phyloP scores from a whole-genome alignment of 2,888 invertebrate genomes.

The Dilophus febrilis region DNA sequence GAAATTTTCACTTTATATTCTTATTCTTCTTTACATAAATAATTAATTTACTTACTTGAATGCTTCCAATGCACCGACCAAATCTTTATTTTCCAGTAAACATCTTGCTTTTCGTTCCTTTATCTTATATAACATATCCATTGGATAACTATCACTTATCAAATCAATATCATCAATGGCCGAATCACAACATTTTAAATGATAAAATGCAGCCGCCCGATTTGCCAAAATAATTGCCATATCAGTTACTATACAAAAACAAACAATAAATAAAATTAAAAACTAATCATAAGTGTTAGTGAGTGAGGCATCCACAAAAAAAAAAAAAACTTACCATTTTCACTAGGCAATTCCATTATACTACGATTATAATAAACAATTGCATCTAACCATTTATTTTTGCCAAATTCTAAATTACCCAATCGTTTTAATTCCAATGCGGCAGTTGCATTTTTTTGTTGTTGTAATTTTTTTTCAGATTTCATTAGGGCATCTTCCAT shows the following conservation, averaged over 20 bases:
- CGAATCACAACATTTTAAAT: conserved; percentile 47
- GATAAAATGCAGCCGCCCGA: conserved; percentile 63
- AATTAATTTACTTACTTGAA: conserved; percentile 30
- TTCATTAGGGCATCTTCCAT: too few species aligned
- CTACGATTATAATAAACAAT: conserved; percentile 51
- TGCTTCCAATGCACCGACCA: conserved; percentile 42
- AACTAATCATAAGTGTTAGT: conserved; percentile 1
- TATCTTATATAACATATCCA: conserved; percentile 55
- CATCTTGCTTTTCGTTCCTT: conserved; percentile 58
- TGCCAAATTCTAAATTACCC: conserved; percentile 56
- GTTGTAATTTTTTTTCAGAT: conserved; percentile 33
- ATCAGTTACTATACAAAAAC: conserved; percentile 33
- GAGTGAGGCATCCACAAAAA: too few species aligned
- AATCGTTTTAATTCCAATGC: conserved; percentile 48
- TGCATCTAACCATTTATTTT: conserved; percentile 50
- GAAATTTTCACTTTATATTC: too few species aligned
- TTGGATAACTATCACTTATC: conserved; percentile 50
- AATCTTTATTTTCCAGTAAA: conserved; percentile 46
- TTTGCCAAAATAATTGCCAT: conserved; percentile 57
- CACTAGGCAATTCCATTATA: conserved; percentile 46
- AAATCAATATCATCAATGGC: conserved; percentile 55
- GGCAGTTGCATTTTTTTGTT: conserved; percentile 36
- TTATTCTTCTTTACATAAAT: too few species aligned
- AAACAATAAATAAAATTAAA: conserved; percentile 1
- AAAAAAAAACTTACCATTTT: conserved; percentile 38